These are phyloP conservation scores for Lasioglossum zephyrum DNA, from an alignment of 2,888 invertebrate species.

Conservation along the genomic window DNA sequence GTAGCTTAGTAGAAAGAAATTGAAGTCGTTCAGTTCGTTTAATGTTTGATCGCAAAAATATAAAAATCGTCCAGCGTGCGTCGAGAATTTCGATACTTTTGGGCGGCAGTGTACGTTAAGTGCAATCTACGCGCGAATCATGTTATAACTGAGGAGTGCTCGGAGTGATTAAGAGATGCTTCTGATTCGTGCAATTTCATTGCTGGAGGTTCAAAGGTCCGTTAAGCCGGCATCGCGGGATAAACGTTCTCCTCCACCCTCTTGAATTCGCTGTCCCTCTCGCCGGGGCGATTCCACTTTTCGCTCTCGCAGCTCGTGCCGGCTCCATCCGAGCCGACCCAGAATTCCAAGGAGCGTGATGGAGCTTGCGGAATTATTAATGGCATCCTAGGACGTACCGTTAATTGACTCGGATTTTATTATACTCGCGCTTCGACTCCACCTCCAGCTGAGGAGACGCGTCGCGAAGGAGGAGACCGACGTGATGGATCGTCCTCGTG, in stretches of 20 bases:
- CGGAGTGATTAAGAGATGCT: conserved; percentile 11
- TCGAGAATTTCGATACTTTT: background rate
- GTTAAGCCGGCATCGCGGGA: conserved; percentile 51
- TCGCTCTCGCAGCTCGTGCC: conserved; percentile 23
- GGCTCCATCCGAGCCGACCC: conserved; percentile 3
- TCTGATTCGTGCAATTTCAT: conserved; percentile 38
- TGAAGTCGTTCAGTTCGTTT: too few species aligned
- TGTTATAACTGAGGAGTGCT: background rate
- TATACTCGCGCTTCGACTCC: conserved; percentile 72
- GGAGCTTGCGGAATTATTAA: conserved; percentile 77
- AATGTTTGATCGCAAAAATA: background rate
- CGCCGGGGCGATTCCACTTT: conserved; percentile 29
- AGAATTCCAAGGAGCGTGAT: conserved; percentile 59
- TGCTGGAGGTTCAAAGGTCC: conserved; percentile 31
- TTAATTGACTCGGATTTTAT: conserved; percentile 82
- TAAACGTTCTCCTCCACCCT: conserved; percentile 45
- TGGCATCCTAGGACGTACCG: conserved; percentile 76
- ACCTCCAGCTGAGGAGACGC: conserved; percentile 51
- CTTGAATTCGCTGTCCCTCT: conserved; percentile 19
- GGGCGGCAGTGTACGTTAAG: background rate
- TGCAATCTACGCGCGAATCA: background rate
- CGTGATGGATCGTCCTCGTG: conserved; percentile 58
- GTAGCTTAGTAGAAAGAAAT: too few species aligned
- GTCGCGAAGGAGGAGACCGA: conserved; percentile 63
- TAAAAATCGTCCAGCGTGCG: background rate